These are phyloP conservation scores for Gavialis gangeticus DNA, from an alignment of 2,113 vertebrate species.

Conservation along the genomic window DNA sequence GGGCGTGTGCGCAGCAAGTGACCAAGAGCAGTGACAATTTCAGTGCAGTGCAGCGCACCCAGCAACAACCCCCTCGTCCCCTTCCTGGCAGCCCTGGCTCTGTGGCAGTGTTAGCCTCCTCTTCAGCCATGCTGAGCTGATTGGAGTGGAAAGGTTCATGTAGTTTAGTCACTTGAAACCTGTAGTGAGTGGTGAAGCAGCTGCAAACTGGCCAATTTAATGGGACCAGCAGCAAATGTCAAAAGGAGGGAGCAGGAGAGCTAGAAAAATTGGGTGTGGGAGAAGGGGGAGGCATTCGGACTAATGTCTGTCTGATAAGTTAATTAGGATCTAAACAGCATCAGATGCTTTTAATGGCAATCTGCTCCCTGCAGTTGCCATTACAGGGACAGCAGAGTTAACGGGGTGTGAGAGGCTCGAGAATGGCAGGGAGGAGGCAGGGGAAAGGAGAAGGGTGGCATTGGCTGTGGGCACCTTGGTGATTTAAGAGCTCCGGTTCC, in stretches of 20 bases:
- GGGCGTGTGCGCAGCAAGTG: no score
- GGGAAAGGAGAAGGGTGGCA: not conserved
- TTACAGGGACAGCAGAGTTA: not conserved
- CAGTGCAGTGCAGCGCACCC: no score
- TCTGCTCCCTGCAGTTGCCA: not conserved
- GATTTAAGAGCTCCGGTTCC: no score
- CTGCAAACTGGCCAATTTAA: not conserved
- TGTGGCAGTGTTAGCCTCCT: not conserved
- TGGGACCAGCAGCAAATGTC: not conserved
- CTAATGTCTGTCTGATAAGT: not conserved
- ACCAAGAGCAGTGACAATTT: no score
- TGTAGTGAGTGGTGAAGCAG: fast-evolving
- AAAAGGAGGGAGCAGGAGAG: not conserved
- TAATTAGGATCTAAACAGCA: not conserved
- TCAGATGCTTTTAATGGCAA: not conserved
- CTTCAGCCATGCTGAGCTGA: not conserved
- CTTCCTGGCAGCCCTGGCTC: not conserved
- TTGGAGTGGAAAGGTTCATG: not conserved
- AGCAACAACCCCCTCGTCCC: no score
- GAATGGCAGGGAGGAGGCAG: not conserved
- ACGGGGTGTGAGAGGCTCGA: not conserved
- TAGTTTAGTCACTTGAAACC: not conserved
- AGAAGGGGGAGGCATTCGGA: not conserved
- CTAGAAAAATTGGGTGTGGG: not conserved
- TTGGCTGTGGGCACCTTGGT: no score